These are phyloP conservation scores for Chironomus striatipennis DNA, from an alignment of 1,140 invertebrate species.

Conservation along the genomic window DNA sequence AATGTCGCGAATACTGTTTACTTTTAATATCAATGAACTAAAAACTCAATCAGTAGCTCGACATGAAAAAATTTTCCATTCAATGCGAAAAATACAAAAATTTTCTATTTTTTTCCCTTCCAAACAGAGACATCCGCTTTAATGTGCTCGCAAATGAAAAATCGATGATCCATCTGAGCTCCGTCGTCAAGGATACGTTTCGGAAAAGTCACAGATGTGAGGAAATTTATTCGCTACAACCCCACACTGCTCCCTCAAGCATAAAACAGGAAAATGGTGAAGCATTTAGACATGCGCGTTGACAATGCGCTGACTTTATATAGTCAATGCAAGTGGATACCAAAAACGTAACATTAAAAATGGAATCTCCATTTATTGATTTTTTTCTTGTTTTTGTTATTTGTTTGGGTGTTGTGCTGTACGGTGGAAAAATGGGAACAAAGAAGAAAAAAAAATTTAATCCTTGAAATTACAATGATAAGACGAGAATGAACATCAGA, in stretches of 20 bases:
- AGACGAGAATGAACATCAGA: background rate
- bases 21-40: too few relatives aligned
- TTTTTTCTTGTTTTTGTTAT: background rate
- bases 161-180: constrained; percentile 16
- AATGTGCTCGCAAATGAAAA: background rate
- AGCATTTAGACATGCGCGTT: background rate
- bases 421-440: too few relatives aligned
- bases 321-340: background rate
- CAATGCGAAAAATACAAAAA: too few relatives aligned
- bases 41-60: too few relatives aligned
- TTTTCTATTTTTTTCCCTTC: too few relatives aligned
- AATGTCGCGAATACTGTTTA: background rate
- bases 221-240: constrained; percentile 17
- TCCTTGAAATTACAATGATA: too few relatives aligned
- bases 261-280: constrained; percentile 18
- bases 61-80: too few relatives aligned
- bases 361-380: constrained; percentile 10
- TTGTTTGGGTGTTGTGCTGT: background rate
- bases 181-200: constrained; percentile 12
- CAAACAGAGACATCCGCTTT: constrained; percentile 6
- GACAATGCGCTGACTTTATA: background rate
- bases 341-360: background rate
- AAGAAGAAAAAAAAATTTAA: background rate
- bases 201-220: constrained; percentile 16
- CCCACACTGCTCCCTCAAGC: constrained; percentile 8